A percentile compares a stretch with the other conserved stretches of the same genome.
Evolutionary conservation across 2,113 vertebrate species (phyloP).

Genomic region (Diphyllodes magnificus): DNA sequence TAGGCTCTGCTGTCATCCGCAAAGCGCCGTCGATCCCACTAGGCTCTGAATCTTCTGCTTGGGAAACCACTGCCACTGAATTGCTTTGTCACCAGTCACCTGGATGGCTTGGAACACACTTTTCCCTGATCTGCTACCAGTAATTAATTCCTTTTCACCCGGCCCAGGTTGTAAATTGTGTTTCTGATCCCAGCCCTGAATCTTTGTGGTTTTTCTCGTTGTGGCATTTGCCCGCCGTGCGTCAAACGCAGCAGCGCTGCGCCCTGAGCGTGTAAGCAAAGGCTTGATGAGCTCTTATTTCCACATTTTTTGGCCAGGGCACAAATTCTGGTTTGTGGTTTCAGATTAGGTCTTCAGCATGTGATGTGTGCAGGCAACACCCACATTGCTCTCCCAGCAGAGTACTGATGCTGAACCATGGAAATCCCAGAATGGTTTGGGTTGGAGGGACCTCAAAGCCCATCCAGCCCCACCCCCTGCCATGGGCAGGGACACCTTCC

Average conservation of each 20-base stretch:
- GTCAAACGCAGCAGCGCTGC: background rate
- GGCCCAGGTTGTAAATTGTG: background rate
- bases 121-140: background rate
- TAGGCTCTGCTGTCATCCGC: background rate
- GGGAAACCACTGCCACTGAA: background rate
- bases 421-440: background rate
- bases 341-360: background rate
- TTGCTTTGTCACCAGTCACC: background rate
- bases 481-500: background rate
- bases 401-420: background rate
- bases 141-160: background rate
- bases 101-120: fast-evolving
- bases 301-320: background rate
- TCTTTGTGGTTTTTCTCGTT: fast-evolving
- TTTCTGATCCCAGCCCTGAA: background rate
- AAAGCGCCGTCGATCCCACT: fast-evolving
- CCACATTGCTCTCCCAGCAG: background rate
- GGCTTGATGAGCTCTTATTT: background rate
- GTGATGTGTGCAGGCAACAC: background rate
- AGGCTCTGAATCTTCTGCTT: background rate
- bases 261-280: fast-evolving
- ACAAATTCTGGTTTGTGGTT: background rate
- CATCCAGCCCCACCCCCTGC: background rate
- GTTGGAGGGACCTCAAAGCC: background rate
- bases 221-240: background rate